Conservation (phyloP, 1,140 invertebrate genomes). For the Musca vetustissima region DNA sequence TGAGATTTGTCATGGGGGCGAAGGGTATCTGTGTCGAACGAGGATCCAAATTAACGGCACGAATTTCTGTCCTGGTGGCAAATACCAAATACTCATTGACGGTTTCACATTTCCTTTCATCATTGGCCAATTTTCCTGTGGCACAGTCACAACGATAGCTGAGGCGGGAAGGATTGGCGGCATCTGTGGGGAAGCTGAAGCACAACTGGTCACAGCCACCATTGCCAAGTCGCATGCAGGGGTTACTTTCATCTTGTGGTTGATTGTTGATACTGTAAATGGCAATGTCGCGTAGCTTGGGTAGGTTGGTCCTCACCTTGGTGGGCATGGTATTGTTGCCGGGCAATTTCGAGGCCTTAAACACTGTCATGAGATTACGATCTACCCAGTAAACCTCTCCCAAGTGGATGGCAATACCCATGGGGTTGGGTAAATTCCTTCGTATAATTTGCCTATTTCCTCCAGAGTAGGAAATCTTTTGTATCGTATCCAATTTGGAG, state of each 20-base stretch:
- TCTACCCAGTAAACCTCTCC: conserved; percentile 95
- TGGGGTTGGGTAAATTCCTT: conserved; percentile 89
- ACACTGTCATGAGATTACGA: conserved; percentile 85
- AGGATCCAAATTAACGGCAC: conserved; percentile 81
- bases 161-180: conserved; percentile 52
- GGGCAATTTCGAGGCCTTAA: conserved; percentile 77
- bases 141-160: conserved; percentile 87
- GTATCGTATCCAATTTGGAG: conserved; percentile 88
- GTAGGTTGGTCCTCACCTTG: conserved; percentile 78
- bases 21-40: conserved; percentile 81
- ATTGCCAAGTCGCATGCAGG: conserved; percentile 73
- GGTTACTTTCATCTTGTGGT: conserved; percentile 76
- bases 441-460: conserved; percentile 81
- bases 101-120: conserved; percentile 73
- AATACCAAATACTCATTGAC: conserved; percentile 89
- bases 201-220: conserved; percentile 93
- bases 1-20: conserved; percentile 83
- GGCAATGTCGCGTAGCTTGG: conserved; percentile 82
- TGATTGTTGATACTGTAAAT: conserved; percentile 89
- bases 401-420: conserved; percentile 86
- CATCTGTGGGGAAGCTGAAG: conserved; percentile 81
- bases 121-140: conserved; percentile 69
- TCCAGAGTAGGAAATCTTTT: conserved; percentile 81
- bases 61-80: conserved; percentile 87
- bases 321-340: conserved; percentile 69